phyloP scores from a whole-genome alignment of 2,888 invertebrate species.

The Endotricha flammealis region DNA sequence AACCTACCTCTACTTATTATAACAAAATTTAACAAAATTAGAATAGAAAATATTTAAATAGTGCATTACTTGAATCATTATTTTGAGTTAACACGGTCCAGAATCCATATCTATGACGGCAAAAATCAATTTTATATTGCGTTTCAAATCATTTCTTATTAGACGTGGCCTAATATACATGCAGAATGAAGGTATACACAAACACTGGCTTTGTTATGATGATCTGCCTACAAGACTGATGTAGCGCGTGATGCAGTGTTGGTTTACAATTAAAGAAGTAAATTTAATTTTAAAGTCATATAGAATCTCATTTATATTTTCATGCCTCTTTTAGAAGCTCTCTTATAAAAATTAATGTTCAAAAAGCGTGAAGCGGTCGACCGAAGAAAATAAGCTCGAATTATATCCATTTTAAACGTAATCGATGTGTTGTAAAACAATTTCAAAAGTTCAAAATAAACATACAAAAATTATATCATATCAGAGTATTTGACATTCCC shows the following conservation, averaged over 20 bases:
- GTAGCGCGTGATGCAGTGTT: constrained; percentile 9
- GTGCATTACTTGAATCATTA: constrained; percentile 39
- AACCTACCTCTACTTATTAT: constrained; percentile 55
- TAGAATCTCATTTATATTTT: constrained; percentile 10
- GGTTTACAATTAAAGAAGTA: neutral
- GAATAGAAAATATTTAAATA: constrained; percentile 35
- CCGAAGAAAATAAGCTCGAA: no score
- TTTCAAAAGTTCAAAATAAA: no score
- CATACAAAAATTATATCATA: constrained; percentile 13
- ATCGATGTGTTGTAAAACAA: no score
- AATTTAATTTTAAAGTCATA: no score
- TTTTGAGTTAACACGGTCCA: constrained; percentile 28
- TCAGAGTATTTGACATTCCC: constrained; percentile 7
- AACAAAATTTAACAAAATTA: constrained; percentile 39
- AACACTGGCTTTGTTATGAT: neutral
- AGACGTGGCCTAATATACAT: no score
- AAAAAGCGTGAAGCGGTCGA: no score
- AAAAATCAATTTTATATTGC: no score
- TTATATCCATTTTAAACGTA: no score
- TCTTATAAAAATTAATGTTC: constrained; percentile 9
- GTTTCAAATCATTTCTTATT: no score
- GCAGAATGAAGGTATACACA: neutral
- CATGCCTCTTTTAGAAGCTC: constrained; percentile 12
- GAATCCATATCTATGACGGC: no score
- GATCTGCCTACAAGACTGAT: constrained; percentile 17